Base-by-base conservation (phyloP, 1,140 invertebrate genomes). In the Muscidifurax raptorellus region DNA sequence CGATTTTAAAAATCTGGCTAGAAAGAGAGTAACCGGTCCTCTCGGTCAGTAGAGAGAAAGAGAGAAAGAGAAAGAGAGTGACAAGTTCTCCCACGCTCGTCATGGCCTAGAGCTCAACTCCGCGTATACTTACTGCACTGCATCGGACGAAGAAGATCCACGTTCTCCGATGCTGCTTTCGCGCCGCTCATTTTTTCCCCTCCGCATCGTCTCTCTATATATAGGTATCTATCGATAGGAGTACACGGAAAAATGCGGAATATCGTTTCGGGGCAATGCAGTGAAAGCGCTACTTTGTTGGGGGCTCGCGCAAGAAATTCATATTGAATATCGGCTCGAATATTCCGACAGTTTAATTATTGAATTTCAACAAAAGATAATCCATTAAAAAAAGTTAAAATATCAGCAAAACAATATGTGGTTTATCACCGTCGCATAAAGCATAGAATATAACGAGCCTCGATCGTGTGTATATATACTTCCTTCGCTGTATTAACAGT, bases 81-180 rank as follows among this genome's bases (percentile, higher is more conserved):
- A 83, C 75, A 83, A n/a, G 64, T 78, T 69, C 81, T 83, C 82
- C 66, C 75, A 78, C 40, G 47, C 69, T 66, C 47, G 32, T 77
- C 52, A 18, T 44, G 52, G 44, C 47, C 47, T 28, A 59, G 28
- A 47, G 72, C 36, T 44, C 15, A n/a, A 22, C 18, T 59, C 52
- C 22, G 52, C 22, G 72, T 72, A 30, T 59, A 59, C 15, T 18
- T 5, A 18, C 52, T 59, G 15, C n/a, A 72, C 12, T 27, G 4
- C 10, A 59, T n/a, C n/a, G n/a, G 36, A 18, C 22, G 13, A 66
- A 10, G 72, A 67, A 76, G 64, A 76, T 67, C 30, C 30, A 83
- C 25, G 15, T 27, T 76, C 66, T 36, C 32, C 81, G 75, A 67
- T 64, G n/a, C 52, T 64, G 25, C 52, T 76, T 4, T n/a, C 15